Conservation (phyloP, 2,888 invertebrate species). For the Hofmannophila pseudospretella region DNA sequence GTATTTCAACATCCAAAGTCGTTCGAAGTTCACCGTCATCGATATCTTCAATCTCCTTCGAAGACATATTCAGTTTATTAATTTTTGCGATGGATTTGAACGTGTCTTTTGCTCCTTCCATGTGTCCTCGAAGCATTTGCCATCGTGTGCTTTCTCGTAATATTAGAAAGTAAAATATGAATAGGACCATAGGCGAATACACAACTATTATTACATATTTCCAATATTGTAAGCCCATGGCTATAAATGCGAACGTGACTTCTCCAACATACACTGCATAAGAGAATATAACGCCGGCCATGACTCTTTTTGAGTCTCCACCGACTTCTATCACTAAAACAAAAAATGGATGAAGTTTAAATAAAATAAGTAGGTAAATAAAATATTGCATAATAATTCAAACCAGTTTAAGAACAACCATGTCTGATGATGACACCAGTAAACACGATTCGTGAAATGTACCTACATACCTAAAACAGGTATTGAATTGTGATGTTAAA, state of each 20-base stretch:
- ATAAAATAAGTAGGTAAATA: neutral
- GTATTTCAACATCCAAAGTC: slow-evolving; percentile 42
- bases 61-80: slow-evolving; percentile 40
- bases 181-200: slow-evolving; percentile 46
- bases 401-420: no score
- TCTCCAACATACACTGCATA: slow-evolving; percentile 57
- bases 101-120: slow-evolving; percentile 41
- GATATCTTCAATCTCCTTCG: slow-evolving; percentile 41
- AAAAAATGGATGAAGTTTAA: neutral
- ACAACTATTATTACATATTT: slow-evolving; percentile 44
- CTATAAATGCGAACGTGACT: slow-evolving; percentile 47
- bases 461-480: no score
- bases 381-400: no score
- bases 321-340: slow-evolving; percentile 61
- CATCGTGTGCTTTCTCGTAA: slow-evolving; percentile 56
- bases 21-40: slow-evolving; percentile 39
- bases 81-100: slow-evolving; percentile 38
- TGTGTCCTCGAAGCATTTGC: slow-evolving; percentile 52
- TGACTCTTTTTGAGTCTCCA: slow-evolving; percentile 52
- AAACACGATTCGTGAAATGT: no score
- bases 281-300: slow-evolving; percentile 52
- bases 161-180: slow-evolving; percentile 35
- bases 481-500: no score
- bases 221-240: slow-evolving; percentile 54
- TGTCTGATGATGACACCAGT: no score